phyloP scores from a whole-genome alignment of 2,888 invertebrate genomes.

The Cyclophora punctaria region DNA sequence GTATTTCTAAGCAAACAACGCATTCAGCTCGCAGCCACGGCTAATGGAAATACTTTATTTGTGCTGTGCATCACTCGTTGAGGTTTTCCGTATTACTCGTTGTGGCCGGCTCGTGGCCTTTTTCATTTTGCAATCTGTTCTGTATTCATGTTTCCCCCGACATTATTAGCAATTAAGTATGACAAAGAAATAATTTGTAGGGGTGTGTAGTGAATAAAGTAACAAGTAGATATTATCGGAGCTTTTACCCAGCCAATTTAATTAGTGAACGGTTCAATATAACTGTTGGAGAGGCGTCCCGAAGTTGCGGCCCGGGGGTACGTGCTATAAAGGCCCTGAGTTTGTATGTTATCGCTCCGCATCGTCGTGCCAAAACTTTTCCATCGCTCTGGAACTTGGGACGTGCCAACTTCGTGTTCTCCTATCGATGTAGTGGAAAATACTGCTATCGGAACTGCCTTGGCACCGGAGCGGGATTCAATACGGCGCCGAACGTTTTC shows the following conservation, averaged over 20 bases:
- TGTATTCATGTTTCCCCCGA: too few species aligned
- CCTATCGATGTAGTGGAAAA: slow-evolving; percentile 28
- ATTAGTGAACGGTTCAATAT: background rate
- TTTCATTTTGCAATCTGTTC: too few species aligned
- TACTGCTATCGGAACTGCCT: slow-evolving; percentile 20
- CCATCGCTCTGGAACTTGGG: slow-evolving; percentile 22
- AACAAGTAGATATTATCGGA: too few species aligned
- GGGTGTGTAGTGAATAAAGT: too few species aligned
- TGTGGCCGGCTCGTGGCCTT: too few species aligned
- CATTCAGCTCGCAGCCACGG: slow-evolving; percentile 14
- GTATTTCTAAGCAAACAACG: slow-evolving; percentile 37
- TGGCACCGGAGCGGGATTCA: slow-evolving; percentile 23
- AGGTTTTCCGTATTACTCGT: too few species aligned
- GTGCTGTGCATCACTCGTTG: background rate
- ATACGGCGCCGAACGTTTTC: slow-evolving; percentile 24
- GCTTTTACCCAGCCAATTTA: too few species aligned
- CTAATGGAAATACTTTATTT: slow-evolving; percentile 12
- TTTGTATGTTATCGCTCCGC: slow-evolving; percentile 24
- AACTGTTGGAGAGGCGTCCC: slow-evolving; percentile 7
- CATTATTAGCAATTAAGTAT: too few species aligned
- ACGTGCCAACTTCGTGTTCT: slow-evolving; percentile 25
- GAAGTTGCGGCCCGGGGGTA: slow-evolving; percentile 13
- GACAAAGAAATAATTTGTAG: too few species aligned
- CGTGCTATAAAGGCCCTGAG: slow-evolving; percentile 19
- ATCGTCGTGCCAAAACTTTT: slow-evolving; percentile 25